phyloP scores from a whole-genome alignment of 1,140 invertebrate species.

The Lineus longissimus region DNA sequence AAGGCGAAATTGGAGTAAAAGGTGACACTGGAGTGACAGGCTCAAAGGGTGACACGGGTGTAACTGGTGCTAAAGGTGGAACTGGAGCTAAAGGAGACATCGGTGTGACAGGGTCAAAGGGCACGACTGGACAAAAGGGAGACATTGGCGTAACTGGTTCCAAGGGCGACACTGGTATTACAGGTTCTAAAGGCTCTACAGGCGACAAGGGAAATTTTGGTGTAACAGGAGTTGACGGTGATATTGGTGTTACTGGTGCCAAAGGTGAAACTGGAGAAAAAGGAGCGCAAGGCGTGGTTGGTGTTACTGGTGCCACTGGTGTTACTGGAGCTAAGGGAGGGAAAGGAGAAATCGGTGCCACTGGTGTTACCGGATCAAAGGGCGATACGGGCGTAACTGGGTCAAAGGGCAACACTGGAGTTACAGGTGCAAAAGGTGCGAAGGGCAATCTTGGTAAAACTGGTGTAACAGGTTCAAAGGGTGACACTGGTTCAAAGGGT shows the following conservation, averaged over 20 bases:
- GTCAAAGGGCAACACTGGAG: background rate
- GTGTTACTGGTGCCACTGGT: background rate
- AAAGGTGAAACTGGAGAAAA: background rate
- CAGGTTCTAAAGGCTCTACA: background rate
- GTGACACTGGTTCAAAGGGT: conserved; percentile 1
- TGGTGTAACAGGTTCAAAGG: background rate
- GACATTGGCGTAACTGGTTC: background rate
- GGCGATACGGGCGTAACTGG: background rate
- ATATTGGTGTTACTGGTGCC: background rate
- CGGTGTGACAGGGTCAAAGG: background rate
- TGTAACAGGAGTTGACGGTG: background rate
- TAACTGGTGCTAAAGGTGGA: background rate
- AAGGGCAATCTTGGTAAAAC: background rate
- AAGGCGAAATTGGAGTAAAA: background rate
- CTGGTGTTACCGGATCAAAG: background rate
- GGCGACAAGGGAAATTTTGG: background rate
- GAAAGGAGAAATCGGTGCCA: background rate
- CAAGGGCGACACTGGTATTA: background rate
- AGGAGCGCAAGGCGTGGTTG: background rate
- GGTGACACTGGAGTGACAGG: background rate
- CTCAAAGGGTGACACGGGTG: background rate
- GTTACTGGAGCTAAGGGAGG: background rate
- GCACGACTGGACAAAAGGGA: too few species aligned
- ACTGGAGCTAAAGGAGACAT: background rate
- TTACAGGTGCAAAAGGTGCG: background rate